These are phyloP conservation scores for Pangasius mekongensis DNA, from an alignment of 2,797 vertebrate genomes.

Conservation along the genomic window DNA sequence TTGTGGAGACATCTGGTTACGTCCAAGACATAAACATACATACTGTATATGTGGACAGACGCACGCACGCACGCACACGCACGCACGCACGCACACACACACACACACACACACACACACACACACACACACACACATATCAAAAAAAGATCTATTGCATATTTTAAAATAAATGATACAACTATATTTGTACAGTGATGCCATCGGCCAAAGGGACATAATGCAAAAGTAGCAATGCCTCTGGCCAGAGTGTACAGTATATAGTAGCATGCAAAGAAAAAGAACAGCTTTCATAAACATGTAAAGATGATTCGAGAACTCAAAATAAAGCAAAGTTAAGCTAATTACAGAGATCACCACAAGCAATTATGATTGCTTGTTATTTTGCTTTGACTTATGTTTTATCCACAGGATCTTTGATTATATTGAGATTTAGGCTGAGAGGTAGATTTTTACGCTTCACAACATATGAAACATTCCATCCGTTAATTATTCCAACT, in stretches of 20 bases:
- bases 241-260: background rate
- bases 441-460: background rate
- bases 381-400: background rate
- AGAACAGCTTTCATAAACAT: background rate
- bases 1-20: background rate
- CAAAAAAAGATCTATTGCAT: background rate
- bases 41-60: too few species aligned
- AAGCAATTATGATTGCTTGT: constrained; percentile 5
- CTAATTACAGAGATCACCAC: background rate
- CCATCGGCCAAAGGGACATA: background rate
- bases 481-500: constrained; percentile 2
- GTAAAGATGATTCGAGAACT: background rate
- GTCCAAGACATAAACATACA: background rate
- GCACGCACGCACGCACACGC: background rate
- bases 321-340: background rate
- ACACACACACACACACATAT: background rate
- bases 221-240: background rate
- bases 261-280: background rate
- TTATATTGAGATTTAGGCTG: background rate
- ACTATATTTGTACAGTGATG: background rate
- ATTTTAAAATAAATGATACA: background rate
- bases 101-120: background rate
- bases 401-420: background rate
- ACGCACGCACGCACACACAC: too few species aligned
- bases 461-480: background rate